Evolutionary conservation across 2,797 vertebrate genomes (phyloP).

Genomic region (Acestrorhynchus altus): DNA sequence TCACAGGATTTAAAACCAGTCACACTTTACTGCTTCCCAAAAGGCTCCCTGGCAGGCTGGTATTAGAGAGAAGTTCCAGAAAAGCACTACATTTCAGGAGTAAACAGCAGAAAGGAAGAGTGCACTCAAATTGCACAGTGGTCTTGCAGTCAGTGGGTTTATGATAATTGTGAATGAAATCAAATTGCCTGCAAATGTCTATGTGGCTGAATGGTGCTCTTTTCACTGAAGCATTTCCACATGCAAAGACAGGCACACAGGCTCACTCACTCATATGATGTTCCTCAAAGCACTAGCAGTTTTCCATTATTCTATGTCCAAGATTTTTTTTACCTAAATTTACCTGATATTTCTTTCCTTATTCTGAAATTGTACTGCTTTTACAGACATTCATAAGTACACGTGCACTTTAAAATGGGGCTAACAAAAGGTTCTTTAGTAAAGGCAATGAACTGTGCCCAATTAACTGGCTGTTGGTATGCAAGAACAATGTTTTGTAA

Average conservation of each 20-base stretch:
- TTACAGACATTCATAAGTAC: background rate
- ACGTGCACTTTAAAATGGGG: no score
- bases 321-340: background rate
- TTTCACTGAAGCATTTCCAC: slow-evolving; percentile 4
- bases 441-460: no score
- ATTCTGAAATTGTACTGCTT: background rate
- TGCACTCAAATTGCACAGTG: slow-evolving; percentile 30
- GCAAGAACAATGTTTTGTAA: no score
- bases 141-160: slow-evolving; percentile 29
- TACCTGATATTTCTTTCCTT: no score
- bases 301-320: background rate
- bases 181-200: slow-evolving; percentile 46
- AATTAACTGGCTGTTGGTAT: no score
- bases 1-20: slow-evolving; percentile 62
- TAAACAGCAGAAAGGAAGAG: slow-evolving; percentile 34
- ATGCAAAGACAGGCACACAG: background rate
- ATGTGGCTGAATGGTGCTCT: slow-evolving; percentile 27
- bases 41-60: slow-evolving; percentile 29
- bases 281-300: background rate
- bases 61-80: slow-evolving; percentile 14
- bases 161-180: slow-evolving; percentile 48
- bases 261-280: background rate
- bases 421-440: no score
- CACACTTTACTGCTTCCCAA: slow-evolving; percentile 44
- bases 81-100: slow-evolving; percentile 25